Evolutionary conservation across 2,797 vertebrate species (phyloP).

Genomic region (Microtus agrestis): DNA sequence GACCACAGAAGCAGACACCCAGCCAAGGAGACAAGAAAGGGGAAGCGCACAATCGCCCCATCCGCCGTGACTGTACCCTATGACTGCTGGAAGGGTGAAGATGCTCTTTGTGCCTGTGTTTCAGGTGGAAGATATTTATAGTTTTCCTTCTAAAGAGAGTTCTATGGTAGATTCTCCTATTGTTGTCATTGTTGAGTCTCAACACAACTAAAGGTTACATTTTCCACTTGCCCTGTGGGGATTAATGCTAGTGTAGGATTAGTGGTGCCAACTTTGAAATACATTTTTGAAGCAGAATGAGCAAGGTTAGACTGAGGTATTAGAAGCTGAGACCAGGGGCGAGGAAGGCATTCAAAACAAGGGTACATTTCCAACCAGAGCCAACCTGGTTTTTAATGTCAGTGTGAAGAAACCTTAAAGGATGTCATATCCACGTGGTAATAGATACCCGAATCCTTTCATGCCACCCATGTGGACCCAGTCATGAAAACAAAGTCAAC

Average conservation of each 20-base stretch:
- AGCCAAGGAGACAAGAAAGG: neutral
- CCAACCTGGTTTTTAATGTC: too few species aligned
- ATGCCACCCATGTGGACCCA: neutral
- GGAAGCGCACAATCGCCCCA: too few species aligned
- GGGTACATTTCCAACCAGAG: neutral
- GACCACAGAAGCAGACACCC: neutral
- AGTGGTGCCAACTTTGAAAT: neutral
- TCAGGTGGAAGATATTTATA: neutral
- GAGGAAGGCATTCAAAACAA: neutral
- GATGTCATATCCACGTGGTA: accelerated
- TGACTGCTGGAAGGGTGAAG: neutral
- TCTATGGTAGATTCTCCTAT: accelerated
- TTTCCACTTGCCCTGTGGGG: neutral
- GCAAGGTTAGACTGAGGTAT: neutral
- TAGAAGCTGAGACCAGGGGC: neutral
- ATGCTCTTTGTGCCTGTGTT: neutral
- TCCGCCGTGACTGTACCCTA: accelerated
- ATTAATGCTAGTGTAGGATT: neutral
- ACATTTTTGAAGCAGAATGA: neutral
- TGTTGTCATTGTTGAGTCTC: neutral
- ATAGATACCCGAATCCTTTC: neutral
- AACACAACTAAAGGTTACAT: neutral
- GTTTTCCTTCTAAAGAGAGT: neutral
- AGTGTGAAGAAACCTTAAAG: neutral
- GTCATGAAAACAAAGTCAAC: neutral